Base-by-base conservation (phyloP, 2,888 invertebrate genomes). In the Mongoloraphidia duomilia region DNA sequence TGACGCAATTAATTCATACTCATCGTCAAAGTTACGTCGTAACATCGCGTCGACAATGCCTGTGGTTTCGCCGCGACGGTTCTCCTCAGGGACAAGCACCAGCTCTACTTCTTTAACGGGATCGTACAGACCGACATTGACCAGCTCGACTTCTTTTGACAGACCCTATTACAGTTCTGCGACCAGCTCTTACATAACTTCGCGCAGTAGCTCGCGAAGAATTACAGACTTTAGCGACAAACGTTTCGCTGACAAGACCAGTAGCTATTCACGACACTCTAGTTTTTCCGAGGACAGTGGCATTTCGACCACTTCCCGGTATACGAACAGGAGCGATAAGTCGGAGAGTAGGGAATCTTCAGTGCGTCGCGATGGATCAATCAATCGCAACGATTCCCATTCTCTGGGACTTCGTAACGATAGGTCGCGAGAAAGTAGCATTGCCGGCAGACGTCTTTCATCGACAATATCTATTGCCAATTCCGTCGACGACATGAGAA, bases 401-500 rank as follows among this genome's bases (percentile, higher is more conserved):
- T 66, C 65, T 1, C 50, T 8, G 43, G 40, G 36, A 38, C 10
- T 37, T 34, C 26, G 14, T 10, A 11, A 12, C n/a, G 50, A 49
- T 34, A 48, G 42, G 41, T 34, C 58, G 54, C 51, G 57, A 51
- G 47, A 59, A 56, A 53, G 50, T 38, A 45, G 51, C 34, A 46
- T 46, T 33, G 46, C 52, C 33, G 50, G 49, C 14, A 17, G 50
- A 44, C 14, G 46, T 42, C 14, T 57, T 26, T 56, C 58, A 2
- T 57, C 63, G 1, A 26, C 26, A 26, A 50, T 63, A 10, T 61
- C 59, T 52, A 61, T 67, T 13, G 59, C 63, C 17, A 67, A 68
- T 36, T 66, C 68, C 2, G 65, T 70, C 1, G 78, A 82, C 35
- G 84, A 85, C 54, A 66, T 84, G 53, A 79, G 81, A 61, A 80